Evolutionary conservation across 2,113 vertebrate genomes (phyloP), one percentile per base, ranked within the genome.

Genomic region (Chaenogobius annularis): DNA sequence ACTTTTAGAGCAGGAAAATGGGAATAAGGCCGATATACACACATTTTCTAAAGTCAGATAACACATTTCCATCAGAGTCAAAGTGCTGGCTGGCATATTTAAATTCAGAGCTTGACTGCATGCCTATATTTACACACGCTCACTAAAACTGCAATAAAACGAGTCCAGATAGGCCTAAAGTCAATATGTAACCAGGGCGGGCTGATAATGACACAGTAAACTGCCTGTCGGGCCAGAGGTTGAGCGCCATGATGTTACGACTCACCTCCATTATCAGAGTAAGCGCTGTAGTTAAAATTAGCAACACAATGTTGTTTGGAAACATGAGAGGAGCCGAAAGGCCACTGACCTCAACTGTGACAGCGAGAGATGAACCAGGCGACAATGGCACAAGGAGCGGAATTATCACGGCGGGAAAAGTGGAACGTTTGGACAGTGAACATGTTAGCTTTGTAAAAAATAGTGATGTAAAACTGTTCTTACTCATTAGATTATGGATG

Each of bases 101-200:
- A 19, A 61, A 23, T 46, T 20, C 20, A 43, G 56, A 59, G 56
- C 14, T 0, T 8, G 14, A 61, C 13, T 35, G 6, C 6, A 17
- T 31, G 50, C n/a, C 50, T 20, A 3, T 54, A n/a, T 54, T 54
- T 54, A 35, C 23, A 61, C 7, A 59, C 5, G 5, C 50, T 20
- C 56, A 62, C 37, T 72, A 47, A 72, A 14, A 59, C 20, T 8
- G 40, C 48, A n/a, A 84, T 62, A 70, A 76, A 70, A 52, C 68
- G 3, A 31, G 13, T 17, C 58, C 54, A 59, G 14, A 37, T 17
- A 43, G 10, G 70, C 68, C 43, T 31, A 40, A 47, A 69, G 70
- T 75, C 73, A 73, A 70, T 80, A 69, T 69, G 80, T 72, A 72
- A 59, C 67, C 70, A 74, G 47, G 15, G 56, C 40, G 23, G 72